Conservation (phyloP, 2,888 invertebrate species). For the Drosophila fulvimacula region DNA sequence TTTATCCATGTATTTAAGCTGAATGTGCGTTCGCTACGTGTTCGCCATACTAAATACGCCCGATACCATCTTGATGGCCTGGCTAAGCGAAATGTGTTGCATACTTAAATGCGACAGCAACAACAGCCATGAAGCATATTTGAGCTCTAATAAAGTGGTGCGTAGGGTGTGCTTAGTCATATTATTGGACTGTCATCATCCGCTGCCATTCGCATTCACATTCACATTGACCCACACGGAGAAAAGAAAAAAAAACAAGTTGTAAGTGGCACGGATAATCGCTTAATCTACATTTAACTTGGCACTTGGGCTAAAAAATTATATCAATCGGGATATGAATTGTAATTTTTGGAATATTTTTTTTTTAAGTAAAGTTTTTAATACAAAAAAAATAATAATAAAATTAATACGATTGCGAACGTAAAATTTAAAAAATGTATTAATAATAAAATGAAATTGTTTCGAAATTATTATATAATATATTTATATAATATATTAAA, state of each 20-base stretch:
- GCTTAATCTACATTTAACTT: conserved; percentile 1
- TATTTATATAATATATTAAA: too few species aligned
- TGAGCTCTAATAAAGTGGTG: conserved; percentile 70
- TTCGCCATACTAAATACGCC: conserved; percentile 58
- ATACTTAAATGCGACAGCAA: conserved; percentile 63
- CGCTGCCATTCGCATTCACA: conserved; percentile 10
- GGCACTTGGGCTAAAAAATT: too few species aligned
- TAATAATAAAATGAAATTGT: too few species aligned
- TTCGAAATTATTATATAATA: too few species aligned
- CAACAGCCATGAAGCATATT: conserved; percentile 55
- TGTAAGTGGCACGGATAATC: conserved; percentile 15
- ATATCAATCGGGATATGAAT: too few species aligned
- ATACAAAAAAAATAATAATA: too few species aligned
- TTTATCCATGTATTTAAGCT: conserved; percentile 74
- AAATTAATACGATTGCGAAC: too few species aligned
- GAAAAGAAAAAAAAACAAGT: conserved; percentile 13
- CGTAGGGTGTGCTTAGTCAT: conserved; percentile 53
- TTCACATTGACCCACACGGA: conserved; percentile 28
- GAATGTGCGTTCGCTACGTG: conserved; percentile 69
- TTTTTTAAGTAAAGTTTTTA: too few species aligned
- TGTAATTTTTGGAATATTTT: too few species aligned
- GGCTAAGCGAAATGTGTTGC: conserved; percentile 51
- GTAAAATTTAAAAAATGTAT: too few species aligned
- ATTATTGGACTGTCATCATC: conserved; percentile 42
- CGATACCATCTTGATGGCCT: conserved; percentile 46